Evolutionary conservation across 2,888 invertebrate genomes (phyloP).

Genomic region (Phengaris alcon): DNA sequence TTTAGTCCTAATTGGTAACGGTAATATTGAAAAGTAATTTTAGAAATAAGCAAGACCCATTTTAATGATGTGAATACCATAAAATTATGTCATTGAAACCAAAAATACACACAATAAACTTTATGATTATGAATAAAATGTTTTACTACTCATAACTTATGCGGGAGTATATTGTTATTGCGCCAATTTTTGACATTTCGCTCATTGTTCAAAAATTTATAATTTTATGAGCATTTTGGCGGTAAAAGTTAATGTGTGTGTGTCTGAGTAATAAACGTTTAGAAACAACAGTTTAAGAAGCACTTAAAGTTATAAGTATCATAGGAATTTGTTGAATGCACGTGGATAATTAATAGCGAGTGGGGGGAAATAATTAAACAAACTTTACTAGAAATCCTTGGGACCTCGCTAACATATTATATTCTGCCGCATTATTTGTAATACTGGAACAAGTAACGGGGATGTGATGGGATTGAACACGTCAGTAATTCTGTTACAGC

Average conservation of each 20-base stretch:
- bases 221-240: slow-evolving; percentile 16
- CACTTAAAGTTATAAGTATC: slow-evolving; percentile 17
- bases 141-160: slow-evolving; percentile 19
- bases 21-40: not conserved
- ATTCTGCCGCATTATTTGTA: not conserved
- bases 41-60: not conserved
- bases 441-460: not conserved
- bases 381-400: not conserved
- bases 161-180: slow-evolving; percentile 19
- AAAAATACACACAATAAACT: slow-evolving; percentile 14
- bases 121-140: slow-evolving; percentile 21
- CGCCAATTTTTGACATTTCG: slow-evolving; percentile 22
- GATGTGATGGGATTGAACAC: not conserved
- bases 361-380: not conserved
- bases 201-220: slow-evolving; percentile 15
- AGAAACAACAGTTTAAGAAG: slow-evolving; percentile 5
- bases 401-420: not conserved
- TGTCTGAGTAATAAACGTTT: not conserved
- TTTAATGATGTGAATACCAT: not conserved
- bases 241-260: slow-evolving; percentile 14
- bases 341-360: not conserved
- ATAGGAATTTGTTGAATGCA: not conserved
- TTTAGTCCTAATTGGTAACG: not conserved
- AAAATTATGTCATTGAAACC: slow-evolving; percentile 21
- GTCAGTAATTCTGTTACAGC: not conserved